phyloP scores from a whole-genome alignment of 2,113 vertebrate species.

The Eulemur macaco region DNA sequence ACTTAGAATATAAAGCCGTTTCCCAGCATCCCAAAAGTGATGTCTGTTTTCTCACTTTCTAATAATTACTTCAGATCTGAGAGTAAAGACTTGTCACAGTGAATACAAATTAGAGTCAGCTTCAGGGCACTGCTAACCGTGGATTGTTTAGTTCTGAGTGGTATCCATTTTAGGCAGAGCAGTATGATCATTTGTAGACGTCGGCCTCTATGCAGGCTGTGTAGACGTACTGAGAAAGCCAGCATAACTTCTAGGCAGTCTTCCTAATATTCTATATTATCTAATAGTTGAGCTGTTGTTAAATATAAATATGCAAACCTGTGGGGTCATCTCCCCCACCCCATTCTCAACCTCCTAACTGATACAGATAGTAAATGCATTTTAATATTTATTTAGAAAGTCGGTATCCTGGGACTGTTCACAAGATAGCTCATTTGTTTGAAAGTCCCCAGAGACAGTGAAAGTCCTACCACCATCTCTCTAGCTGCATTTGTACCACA shows the following conservation, averaged over 20 bases:
- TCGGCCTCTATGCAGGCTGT: neutral
- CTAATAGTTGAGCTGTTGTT: neutral
- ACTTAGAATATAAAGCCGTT: slow-evolving; percentile 76
- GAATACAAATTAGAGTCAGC: slow-evolving; percentile 72
- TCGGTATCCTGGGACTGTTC: neutral
- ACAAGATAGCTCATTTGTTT: neutral
- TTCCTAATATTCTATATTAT: neutral
- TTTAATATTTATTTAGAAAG: slow-evolving; percentile 25
- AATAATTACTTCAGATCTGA: slow-evolving; percentile 83
- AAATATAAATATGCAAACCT: neutral
- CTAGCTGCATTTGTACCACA: neutral
- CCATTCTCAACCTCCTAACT: neutral
- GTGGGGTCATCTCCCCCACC: neutral
- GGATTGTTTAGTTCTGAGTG: neutral
- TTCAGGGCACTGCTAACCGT: slow-evolving; percentile 45
- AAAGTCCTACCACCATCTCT: neutral
- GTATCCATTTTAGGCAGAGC: neutral
- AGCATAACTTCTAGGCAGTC: neutral
- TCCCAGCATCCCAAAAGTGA: slow-evolving; percentile 78
- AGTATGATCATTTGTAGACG: neutral
- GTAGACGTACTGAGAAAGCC: neutral
- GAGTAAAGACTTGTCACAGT: slow-evolving; percentile 75
- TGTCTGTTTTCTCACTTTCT: slow-evolving; percentile 83
- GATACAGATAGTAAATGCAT: neutral
- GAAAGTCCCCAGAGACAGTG: neutral